phyloP scores from a whole-genome alignment of 1,140 invertebrate species.

The Philopotamus ludificatus region DNA sequence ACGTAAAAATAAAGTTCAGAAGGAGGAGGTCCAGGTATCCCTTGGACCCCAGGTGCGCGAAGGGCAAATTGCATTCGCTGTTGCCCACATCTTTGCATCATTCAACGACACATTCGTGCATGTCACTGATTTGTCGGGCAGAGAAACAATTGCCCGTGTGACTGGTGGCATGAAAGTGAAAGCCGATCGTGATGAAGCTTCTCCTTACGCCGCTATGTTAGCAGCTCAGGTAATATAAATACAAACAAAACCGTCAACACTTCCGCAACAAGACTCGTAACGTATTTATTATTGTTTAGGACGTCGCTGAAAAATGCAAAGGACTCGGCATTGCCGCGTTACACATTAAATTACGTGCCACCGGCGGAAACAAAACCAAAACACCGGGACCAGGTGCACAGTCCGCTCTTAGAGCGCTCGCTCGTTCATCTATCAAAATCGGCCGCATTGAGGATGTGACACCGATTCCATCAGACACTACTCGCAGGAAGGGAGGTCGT shows the following conservation, averaged over 20 bases:
- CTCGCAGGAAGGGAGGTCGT: constrained; percentile 98
- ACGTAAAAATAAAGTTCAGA: constrained; percentile 93
- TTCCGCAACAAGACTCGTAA: background rate
- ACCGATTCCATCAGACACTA: constrained; percentile 98
- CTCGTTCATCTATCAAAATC: constrained; percentile 99
- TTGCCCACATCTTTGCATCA: constrained; percentile 98
- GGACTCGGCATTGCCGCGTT: constrained; percentile 93
- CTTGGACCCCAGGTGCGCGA: constrained; percentile 96
- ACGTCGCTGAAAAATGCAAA: constrained; percentile 99
- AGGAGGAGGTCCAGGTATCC: constrained; percentile 95
- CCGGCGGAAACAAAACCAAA: constrained; percentile 97
- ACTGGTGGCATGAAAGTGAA: constrained; percentile 99
- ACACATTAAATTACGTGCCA: constrained; percentile 97
- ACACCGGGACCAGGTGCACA: constrained; percentile 98
- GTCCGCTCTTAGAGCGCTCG: constrained; percentile 94
- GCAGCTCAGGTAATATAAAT: constrained; percentile 80
- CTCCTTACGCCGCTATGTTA: constrained; percentile 99
- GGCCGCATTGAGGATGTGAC: constrained; percentile 99
- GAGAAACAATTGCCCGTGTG: constrained; percentile 97
- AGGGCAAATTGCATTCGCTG: constrained; percentile 97
- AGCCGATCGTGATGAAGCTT: constrained; percentile 99
- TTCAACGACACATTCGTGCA: constrained; percentile 99
- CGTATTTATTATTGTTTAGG: constrained; percentile 59
- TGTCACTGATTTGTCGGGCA: constrained; percentile 97
- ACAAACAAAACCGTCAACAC: background rate